Conservation (phyloP, 23 tunicate genomes). For the Trididemnum clinides region DNA sequence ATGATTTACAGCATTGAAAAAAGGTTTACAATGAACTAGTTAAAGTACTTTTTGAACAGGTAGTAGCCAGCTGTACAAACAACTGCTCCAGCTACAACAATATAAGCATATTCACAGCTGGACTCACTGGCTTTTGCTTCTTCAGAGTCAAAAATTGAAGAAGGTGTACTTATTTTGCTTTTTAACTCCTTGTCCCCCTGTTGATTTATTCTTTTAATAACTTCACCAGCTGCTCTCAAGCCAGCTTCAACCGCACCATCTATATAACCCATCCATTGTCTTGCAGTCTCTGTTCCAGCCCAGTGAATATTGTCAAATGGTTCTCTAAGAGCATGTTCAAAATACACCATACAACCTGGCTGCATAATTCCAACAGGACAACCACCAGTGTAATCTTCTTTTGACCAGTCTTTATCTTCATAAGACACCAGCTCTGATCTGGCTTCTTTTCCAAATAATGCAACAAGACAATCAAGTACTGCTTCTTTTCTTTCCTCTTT, state of each 20-base stretch:
- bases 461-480: constrained; percentile 50
- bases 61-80: background rate
- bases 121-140: background rate
- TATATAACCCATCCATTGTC: constrained; percentile 74
- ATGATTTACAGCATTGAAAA: no score
- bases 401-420: constrained; percentile 81
- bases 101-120: background rate
- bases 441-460: constrained; percentile 59
- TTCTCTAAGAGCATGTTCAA: constrained; percentile 63
- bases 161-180: background rate
- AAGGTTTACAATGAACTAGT: no score
- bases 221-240: constrained; percentile 59
- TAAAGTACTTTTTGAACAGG: background rate
- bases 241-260: constrained; percentile 89
- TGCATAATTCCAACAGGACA: constrained; percentile 80
- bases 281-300: constrained; percentile 97
- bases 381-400: constrained; percentile 78
- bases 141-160: background rate
- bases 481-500: constrained; percentile 63
- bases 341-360: constrained; percentile 67
- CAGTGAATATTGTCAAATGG: constrained; percentile 84
- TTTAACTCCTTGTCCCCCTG: background rate
- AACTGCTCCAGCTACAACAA: background rate
- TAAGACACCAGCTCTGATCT: constrained; percentile 49
- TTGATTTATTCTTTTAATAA: background rate